Evolutionary conservation across 2,888 invertebrate species (phyloP), one percentile per base, ranked within the genome.

Genomic region (Morpho helenor): DNA sequence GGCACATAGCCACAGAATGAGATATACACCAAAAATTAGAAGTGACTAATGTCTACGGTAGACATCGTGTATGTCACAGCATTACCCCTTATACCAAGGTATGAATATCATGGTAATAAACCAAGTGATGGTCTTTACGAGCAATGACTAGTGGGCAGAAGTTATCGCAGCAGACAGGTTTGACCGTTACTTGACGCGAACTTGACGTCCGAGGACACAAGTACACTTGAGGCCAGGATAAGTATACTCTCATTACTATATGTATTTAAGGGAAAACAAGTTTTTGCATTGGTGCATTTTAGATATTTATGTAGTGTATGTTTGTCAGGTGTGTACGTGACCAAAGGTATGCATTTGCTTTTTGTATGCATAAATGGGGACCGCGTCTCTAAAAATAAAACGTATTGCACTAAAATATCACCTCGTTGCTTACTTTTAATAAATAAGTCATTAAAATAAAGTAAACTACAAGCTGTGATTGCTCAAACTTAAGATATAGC

Each of bases 161-260:
- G 53, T 54, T 54, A 58, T 58, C 52, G 43, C 51, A 48, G 60
- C 51, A 51, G 61, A 63, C 63, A 63, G 63, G 63, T 63, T 52
- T 49, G 51, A 61, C 63, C 63, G 63, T 63, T 63, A 63, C 43
- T 50, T 61, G 63, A 63, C 51, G 63, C 56, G 60, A 45, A 53
- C 63, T 54, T 63, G 57, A 60, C 57, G 56, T 50, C 40, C 49
- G 44, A 51, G 57, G 57, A 41, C 53, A 58, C 49, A n/a, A 42
- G 51, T 60, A 49, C 60, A 49, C 49, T 47, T 8, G 8, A n/a
- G 46, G 49, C 23, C 54, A 6, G 42, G n/a, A 40, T 42, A 54
- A 46, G 54, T 59, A 31, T 42, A 39, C 50, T 41, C 45, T 48
- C 48, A 42, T 22, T 31, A 42, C 47, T 54, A 54, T 52, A 16